Base-by-base conservation (phyloP, 2,797 vertebrate genomes). In the Eutrigla gurnardus region DNA sequence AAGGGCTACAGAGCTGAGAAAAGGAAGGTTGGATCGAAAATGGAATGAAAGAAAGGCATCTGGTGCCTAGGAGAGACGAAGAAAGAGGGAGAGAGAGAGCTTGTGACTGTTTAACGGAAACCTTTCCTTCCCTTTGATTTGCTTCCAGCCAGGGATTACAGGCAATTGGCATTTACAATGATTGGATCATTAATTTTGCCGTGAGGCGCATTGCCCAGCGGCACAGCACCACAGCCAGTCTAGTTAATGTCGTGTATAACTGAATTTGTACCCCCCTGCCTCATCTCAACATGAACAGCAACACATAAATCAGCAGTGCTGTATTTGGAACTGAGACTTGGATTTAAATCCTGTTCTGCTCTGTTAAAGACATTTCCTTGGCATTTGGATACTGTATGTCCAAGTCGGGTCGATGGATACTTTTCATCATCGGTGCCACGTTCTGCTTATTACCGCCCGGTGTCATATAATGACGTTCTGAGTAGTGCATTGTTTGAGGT, bases 91-190 rank as follows among this genome's bases (percentile, higher is more conserved):
- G 80, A 77, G 85, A 69, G 76, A 75, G 96, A 96, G 96, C 96
- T 97, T 95, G 93, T 96, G 96, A 99, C 98, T 98, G 96, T 99
- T 98, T 96, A 96, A 96, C 94, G 90, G 93, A 94, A 94, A 94
- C 93, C 94, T 95, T 94, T 94, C 92, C 89, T 91, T 93, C 86
- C 86, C 93, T 95, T 94, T 95, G 93, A 95, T 94, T 94, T 81
- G 80, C 89, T 88, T 95, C 94, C 94, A 95, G 91, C 78, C 86
- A 91, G 86, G 93, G 93, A 95, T 95, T 95, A 95, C 86, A 91
- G 89, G 92, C 92, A 93, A 93, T 94, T 94, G 93, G 93, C 93
- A 93, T 94, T 94, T 93, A 92, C 91, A 93, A 89, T 93, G 91
- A 93, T 90, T 91, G 86, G 91, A 92, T 94, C 93, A 93, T 94